Evolutionary conservation across 2,797 vertebrate genomes (phyloP), one percentile per base, ranked within the genome.

Genomic region (Labeo calbasu): DNA sequence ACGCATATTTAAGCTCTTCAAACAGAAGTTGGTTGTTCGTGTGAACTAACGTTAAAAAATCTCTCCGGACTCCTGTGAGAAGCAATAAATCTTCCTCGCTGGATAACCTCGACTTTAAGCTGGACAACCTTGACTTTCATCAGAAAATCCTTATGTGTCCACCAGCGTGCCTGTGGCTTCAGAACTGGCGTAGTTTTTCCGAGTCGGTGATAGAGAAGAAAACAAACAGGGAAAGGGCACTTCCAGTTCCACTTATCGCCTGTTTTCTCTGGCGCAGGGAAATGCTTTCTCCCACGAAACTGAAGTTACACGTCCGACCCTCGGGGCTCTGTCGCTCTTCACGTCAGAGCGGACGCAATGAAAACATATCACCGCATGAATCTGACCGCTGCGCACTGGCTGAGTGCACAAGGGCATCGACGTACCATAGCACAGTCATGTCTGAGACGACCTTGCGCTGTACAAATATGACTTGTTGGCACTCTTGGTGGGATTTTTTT

Each of bases 271-370:
- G 65, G 68, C 65, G 48, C 55, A 78, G 21, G 25, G 40, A 78
- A 77, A 78, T 23, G 57, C 23, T 51, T 32, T 87, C 69, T 73
- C 63, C 71, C 50, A 76, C 79, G 36, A 59, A 77, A 46, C 36
- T 75, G 79, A 84, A 76, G 80, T 85, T 85, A 75, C 77, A 51
- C 36, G 68, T 86, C 57, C 68, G 78, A 86, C 72, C 81, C 78
- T 75, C 43, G 68, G 79, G 83, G 65, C 68, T 84, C 23, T 68
- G 65, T 82, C 53, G 61, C 81, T 66, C 57, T 50, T 77, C 77
- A 68, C 84, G 87, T 88, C 87, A 88, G 84, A 75, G 48, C 66
- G 79, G 81, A 83, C 84, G 80, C 79, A 84, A 59, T 71, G 65
- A 84, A 84, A 77, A 48, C 66, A 40, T 46, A 69, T 79, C 53